These are phyloP conservation scores for Scomber scombrus DNA, from an alignment of 2,113 vertebrate genomes.

Conservation along the genomic window DNA sequence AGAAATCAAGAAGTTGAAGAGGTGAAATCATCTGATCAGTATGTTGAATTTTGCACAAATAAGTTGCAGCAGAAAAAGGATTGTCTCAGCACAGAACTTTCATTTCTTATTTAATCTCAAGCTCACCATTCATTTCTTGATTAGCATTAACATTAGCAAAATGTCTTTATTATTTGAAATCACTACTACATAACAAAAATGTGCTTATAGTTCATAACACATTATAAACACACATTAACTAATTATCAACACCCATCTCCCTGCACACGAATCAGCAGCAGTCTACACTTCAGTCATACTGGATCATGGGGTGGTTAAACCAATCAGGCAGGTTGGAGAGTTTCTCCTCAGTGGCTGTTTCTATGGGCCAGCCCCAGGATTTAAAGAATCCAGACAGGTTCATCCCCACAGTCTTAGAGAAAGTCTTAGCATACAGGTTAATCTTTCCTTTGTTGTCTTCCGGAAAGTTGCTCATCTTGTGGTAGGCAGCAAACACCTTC, in stretches of 20 bases:
- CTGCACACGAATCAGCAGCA: background rate
- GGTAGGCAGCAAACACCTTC: constrained; percentile 84
- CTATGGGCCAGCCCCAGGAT: constrained; percentile 88
- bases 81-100: too few species aligned
- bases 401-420: constrained; percentile 82
- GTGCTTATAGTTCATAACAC: too few species aligned
- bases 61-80: too few species aligned
- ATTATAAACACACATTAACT: background rate
- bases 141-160: too few species aligned
- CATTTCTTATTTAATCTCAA: too few species aligned
- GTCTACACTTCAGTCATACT: constrained; percentile 46
- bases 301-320: constrained; percentile 84
- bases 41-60: too few species aligned
- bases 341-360: constrained; percentile 67
- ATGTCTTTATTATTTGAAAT: too few species aligned
- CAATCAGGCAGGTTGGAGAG: constrained; percentile 81
- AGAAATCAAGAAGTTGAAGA: too few species aligned
- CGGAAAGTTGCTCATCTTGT: constrained; percentile 74
- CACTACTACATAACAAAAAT: too few species aligned
- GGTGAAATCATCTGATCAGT: too few species aligned
- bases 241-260: background rate
- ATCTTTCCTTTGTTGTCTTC: constrained; percentile 82
- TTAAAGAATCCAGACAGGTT: constrained; percentile 86
- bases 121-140: too few species aligned
- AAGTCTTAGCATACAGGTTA: constrained; percentile 86